Base-by-base conservation (phyloP, 2,888 invertebrate genomes). In the Zygaena filipendulae region DNA sequence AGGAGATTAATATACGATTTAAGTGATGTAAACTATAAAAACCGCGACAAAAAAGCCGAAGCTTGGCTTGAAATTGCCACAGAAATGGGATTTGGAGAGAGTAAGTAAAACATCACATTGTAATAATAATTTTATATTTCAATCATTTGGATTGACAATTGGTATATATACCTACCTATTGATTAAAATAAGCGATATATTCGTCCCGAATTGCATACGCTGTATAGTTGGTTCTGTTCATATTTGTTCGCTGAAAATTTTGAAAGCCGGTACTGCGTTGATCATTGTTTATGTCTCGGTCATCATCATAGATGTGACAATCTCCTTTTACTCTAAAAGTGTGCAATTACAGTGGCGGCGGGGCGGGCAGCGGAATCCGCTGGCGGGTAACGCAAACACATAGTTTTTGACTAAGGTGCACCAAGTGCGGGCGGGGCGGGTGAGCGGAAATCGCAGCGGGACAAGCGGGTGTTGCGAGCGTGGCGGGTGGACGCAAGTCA, bases 401-500 rank as follows among this genome's bases (percentile, higher is more conserved):
- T 7, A 30, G n/a, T n/a, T n/a, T n/a, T n/a, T n/a, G n/a, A n/a
- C 21, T 4, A 26, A 30, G 25, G 30, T 26, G 26, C 30, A 30
- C 30, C 30, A 30, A 30, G 30, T 30, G 11, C 22, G 22, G 22
- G 22, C 22, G 22, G 22, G 22, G 22, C 22, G 22, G 22, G 22
- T 7, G 30, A 30, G 29, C 25, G 29, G 25, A 20, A 10, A 30
- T 30, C 29, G 29, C 25, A n/a, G 29, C 21, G 29, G 25, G 29
- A 30, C 8, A 30, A 30, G 25, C 29, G 13, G 9, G 24, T 20
- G 25, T 25, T 11, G 25, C 30, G 25, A 11, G 25, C 30, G 25
- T 20, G 25, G 30, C 25, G 30, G 30, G 30, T 30, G 25, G 30
- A 25, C 25, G 30, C 30, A 30, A 30, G 30, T 30, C 25, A 30